phyloP scores from a whole-genome alignment of 2,113 vertebrate genomes.

The Halichoeres trimaculatus region DNA sequence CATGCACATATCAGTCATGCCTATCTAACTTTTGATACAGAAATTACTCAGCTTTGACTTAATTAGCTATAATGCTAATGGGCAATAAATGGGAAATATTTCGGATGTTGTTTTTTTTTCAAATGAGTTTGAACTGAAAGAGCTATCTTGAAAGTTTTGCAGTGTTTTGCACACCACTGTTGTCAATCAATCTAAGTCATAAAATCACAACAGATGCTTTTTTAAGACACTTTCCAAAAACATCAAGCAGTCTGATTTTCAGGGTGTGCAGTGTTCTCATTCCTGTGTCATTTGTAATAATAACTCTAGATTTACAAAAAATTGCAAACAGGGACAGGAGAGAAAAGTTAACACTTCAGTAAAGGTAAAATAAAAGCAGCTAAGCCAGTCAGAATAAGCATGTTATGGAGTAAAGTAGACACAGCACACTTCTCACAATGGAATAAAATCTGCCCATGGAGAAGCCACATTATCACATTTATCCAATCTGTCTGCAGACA shows the following conservation, averaged over 20 bases:
- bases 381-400: background rate
- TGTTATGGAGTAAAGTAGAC: background rate
- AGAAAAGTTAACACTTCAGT: background rate
- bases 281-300: background rate
- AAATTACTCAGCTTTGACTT: background rate
- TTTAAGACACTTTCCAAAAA: too few relatives aligned
- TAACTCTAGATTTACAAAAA: background rate
- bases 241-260: background rate
- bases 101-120: too few relatives aligned
- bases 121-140: too few relatives aligned
- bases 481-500: slow-evolving; percentile 22
- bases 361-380: background rate
- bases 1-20: too few relatives aligned
- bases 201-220: too few relatives aligned
- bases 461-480: background rate
- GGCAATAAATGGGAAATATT: too few relatives aligned
- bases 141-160: too few relatives aligned
- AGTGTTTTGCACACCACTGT: too few relatives aligned
- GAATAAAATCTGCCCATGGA: background rate
- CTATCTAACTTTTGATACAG: too few relatives aligned
- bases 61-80: background rate
- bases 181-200: too few relatives aligned
- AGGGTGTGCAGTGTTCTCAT: background rate
- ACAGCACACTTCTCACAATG: background rate
- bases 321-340: background rate